phyloP scores from a whole-genome alignment of 2,113 vertebrate species.

The Symphodus melops region DNA sequence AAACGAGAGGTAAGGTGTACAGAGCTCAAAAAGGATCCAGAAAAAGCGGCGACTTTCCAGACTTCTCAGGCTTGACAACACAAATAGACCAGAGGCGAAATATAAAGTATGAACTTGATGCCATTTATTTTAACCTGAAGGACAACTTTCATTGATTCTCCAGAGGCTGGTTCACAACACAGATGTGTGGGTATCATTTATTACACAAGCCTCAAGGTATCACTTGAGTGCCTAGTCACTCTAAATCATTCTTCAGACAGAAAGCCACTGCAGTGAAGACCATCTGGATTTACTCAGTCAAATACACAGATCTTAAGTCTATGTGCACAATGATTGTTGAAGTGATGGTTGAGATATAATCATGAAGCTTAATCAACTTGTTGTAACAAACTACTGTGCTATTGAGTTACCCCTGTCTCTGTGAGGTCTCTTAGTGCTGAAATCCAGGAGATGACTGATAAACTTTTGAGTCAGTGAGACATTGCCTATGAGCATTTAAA shows the following conservation, averaged over 20 bases:
- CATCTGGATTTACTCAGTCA: slow-evolving; percentile 38
- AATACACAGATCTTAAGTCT: background rate
- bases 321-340: background rate
- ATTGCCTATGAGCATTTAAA: background rate
- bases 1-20: background rate
- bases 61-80: background rate
- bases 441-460: slow-evolving; percentile 10
- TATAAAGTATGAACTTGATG: slow-evolving; percentile 2
- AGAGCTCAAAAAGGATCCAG: background rate
- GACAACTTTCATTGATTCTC: slow-evolving; percentile 24
- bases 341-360: slow-evolving; percentile 11
- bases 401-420: background rate
- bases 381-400: slow-evolving; percentile 4
- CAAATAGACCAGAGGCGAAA: slow-evolving; percentile 2
- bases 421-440: background rate
- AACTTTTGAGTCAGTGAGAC: background rate
- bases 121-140: slow-evolving; percentile 1
- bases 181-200: slow-evolving; percentile 17
- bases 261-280: background rate
- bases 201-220: slow-evolving; percentile 28
- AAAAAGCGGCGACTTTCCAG: background rate
- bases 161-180: slow-evolving; percentile 17
- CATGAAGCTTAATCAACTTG: background rate
- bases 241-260: slow-evolving; percentile 27
- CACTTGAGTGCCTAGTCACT: slow-evolving; percentile 13